Base-by-base conservation (phyloP, 2,113 vertebrate genomes). In the Meriones unguiculatus region DNA sequence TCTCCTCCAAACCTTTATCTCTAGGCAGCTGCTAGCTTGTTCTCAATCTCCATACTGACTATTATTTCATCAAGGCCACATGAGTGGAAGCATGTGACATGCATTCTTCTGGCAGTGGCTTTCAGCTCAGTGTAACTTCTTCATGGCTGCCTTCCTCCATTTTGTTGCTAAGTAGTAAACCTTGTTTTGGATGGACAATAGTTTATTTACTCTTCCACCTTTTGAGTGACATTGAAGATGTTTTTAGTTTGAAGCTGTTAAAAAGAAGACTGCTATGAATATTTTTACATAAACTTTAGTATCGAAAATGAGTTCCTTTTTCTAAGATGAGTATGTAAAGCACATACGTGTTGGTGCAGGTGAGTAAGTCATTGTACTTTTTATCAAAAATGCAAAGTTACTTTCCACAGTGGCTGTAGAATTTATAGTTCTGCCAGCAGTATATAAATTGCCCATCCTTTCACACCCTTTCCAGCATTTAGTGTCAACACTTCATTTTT, bases 311-410 rank as follows among this genome's bases (percentile, higher is more conserved):
- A 52, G 69, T 73, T 59, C 35, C 20, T 28, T 73, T 11, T 13
- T 73, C 22, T 59, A 70, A 38, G 13, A 41, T 73, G 35, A 88
- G 24, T 28, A 3, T 38, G 9, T 11, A 59, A 57, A 13, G 32
- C 35, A 73, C 13, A 24, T 75, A 4, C 2, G 30, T n/a, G 18
- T 25, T 54, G 67, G 50, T 5, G 54, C 67, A 57, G 13, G 64
- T 24, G 22, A 11, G 14, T 72, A 72, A 94, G 81, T 30, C 59
- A 89, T 75, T 89, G 76, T 95, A 87, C 82, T 30, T 72, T 85
- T 86, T 20, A 93, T 70, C 65, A 28, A 30, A 65, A 93, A 91
- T n/a, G 35, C 24, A 14, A 54, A 28, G 69, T 73, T 73, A 20
- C 35, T 73, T 72, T 57, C 50, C 32, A 57, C 11, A n/a, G 35